Conservation (phyloP, 2,797 vertebrate species). For the Thripadectes ignobilis region DNA sequence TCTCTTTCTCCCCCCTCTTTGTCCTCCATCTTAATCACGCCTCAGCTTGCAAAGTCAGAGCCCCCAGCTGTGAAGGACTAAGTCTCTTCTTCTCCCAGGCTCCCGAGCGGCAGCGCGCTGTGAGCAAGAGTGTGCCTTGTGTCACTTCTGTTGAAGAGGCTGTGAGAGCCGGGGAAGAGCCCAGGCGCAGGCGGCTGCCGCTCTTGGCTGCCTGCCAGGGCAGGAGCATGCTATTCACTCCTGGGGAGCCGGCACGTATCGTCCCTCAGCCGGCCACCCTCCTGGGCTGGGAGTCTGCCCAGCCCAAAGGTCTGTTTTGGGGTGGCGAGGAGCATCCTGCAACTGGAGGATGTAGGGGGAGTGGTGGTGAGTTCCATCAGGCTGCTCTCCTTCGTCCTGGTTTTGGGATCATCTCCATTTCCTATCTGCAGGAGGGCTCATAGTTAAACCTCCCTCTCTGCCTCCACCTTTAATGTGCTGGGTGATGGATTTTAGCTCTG, state of each 20-base stretch:
- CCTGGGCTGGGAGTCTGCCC: background rate
- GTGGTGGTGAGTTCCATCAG: background rate
- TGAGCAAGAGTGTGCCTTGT: slow-evolving; percentile 23
- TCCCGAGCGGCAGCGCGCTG: background rate
- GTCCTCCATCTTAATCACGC: background rate
- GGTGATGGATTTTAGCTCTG: accelerated
- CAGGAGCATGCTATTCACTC: background rate
- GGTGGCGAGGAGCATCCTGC: accelerated
- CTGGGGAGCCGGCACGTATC: background rate
- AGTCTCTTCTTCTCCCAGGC: slow-evolving; percentile 14
- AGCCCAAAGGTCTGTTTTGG: background rate
- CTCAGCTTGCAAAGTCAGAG: slow-evolving; percentile 42
- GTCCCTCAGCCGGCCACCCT: background rate
- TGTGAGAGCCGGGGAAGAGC: background rate
- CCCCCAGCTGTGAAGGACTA: slow-evolving; percentile 49
- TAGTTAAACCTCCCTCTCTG: background rate
- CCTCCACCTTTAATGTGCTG: background rate
- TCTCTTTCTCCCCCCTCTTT: background rate
- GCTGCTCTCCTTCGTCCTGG: background rate
- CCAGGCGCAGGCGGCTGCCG: background rate
- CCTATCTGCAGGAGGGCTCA: background rate
- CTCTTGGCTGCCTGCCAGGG: slow-evolving; percentile 30
- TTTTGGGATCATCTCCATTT: background rate
- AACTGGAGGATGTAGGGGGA: background rate
- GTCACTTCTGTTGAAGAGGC: slow-evolving; percentile 14